Percentiles rank a stretch among this genome's conserved stretches.
Conservation (phyloP, 2,888 invertebrate species). For the Lycaena phlaeas region DNA sequence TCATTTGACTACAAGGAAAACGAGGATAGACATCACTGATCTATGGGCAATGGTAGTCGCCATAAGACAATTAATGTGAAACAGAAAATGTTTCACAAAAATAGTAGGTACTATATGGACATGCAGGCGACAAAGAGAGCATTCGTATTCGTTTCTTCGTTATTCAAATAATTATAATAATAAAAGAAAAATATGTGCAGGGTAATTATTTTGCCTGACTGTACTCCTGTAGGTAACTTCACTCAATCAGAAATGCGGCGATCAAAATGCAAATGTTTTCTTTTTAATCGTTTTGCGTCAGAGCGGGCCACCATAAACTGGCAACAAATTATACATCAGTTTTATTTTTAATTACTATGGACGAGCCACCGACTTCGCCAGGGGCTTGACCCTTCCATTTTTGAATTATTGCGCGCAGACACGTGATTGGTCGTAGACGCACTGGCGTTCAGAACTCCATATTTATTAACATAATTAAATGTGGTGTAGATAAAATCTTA, state of each 20-base stretch:
- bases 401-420: constrained; percentile 61
- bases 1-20: too few species aligned
- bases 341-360: constrained; percentile 69
- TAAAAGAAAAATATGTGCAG: too few species aligned
- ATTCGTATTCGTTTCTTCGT: too few species aligned
- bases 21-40: too few species aligned
- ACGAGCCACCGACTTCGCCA: constrained; percentile 63
- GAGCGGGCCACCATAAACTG: constrained; percentile 51
- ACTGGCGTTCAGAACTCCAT: constrained; percentile 31
- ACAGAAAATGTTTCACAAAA: too few species aligned
- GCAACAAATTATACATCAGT: constrained; percentile 61
- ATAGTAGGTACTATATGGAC: too few species aligned
- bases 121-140: too few species aligned
- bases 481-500: constrained; percentile 38
- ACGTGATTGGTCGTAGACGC: constrained; percentile 55
- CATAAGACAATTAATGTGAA: too few species aligned
- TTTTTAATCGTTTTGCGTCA: constrained; percentile 48
- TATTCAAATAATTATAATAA: too few species aligned
- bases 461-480: constrained; percentile 34
- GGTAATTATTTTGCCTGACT: too few species aligned
- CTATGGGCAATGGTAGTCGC: too few species aligned
- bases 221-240: too few species aligned
- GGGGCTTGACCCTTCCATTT: constrained; percentile 55
- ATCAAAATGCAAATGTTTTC: constrained; percentile 56
- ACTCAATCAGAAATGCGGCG: constrained; percentile 58